phyloP scores from a whole-genome alignment of 2,797 vertebrate species.

The Chrosomus eos region DNA sequence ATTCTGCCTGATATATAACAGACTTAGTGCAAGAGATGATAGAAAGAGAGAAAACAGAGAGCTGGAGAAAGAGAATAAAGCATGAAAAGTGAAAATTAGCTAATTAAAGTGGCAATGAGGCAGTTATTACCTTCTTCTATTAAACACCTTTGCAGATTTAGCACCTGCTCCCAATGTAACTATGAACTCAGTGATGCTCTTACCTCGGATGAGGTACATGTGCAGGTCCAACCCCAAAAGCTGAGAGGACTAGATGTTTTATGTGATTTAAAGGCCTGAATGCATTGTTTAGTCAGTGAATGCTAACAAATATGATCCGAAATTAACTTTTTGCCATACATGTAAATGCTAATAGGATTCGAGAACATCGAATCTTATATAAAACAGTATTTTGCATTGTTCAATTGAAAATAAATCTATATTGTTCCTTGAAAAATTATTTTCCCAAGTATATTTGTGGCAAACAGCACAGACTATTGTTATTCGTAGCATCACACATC shows the following conservation, averaged over 20 bases:
- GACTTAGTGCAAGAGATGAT: not conserved
- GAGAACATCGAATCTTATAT: not conserved
- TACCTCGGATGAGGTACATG: not conserved
- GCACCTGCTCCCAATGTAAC: slow-evolving; percentile 7
- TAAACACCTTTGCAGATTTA: slow-evolving; percentile 30
- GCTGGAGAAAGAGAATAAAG: slow-evolving; percentile 17
- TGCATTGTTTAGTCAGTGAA: not conserved
- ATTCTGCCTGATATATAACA: not conserved
- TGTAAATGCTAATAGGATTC: not conserved
- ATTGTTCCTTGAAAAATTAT: not conserved
- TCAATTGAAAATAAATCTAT: not conserved
- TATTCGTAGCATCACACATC: not conserved
- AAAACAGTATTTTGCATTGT: not conserved
- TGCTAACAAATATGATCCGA: not conserved
- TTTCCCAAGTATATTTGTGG: not conserved
- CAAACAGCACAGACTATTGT: not conserved
- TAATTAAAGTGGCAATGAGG: not conserved
- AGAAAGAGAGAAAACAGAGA: slow-evolving; percentile 12
- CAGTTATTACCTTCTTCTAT: slow-evolving; percentile 11
- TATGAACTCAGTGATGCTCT: not conserved
- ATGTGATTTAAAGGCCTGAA: not conserved
- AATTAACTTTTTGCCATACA: not conserved
- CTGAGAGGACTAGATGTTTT: not conserved
- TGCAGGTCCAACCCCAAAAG: not conserved
- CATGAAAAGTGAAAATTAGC: slow-evolving; percentile 7